Conservation (phyloP, 23 tunicate genomes). For the Trididemnum miniatum region DNA sequence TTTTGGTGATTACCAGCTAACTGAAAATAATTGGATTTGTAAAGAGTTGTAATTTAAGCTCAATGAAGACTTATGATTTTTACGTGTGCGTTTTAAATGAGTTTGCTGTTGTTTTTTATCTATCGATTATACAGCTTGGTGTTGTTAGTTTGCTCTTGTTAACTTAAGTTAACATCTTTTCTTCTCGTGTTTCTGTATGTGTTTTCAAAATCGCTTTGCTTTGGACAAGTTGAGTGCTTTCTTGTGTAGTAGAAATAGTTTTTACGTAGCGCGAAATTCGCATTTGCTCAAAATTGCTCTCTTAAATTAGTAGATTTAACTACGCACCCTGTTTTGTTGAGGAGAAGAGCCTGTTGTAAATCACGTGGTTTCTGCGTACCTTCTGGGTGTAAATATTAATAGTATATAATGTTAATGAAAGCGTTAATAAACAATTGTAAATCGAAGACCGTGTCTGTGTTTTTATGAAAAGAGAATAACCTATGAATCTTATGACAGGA, state of each 20-base stretch:
- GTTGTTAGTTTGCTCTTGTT: not conserved
- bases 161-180: not conserved
- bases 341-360: not conserved
- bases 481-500: no score
- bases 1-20: no score
- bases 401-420: slow-evolving; percentile 5
- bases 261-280: no score
- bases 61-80: no score
- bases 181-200: not conserved
- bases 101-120: not conserved
- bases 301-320: no score
- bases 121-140: not conserved
- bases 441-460: no score
- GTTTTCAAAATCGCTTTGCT: not conserved
- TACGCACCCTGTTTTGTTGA: not conserved
- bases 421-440: slow-evolving; percentile 19
- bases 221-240: not conserved
- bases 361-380: not conserved
- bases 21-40: no score
- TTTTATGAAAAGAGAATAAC: no score
- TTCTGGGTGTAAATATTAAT: slow-evolving; percentile 6
- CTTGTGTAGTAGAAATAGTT: no score
- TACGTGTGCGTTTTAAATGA: not conserved
- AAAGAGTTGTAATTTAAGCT: not conserved
- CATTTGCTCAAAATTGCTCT: no score